Evolutionary conservation across 2,113 vertebrate genomes (phyloP).

Genomic region (Podocnemis expansa): DNA sequence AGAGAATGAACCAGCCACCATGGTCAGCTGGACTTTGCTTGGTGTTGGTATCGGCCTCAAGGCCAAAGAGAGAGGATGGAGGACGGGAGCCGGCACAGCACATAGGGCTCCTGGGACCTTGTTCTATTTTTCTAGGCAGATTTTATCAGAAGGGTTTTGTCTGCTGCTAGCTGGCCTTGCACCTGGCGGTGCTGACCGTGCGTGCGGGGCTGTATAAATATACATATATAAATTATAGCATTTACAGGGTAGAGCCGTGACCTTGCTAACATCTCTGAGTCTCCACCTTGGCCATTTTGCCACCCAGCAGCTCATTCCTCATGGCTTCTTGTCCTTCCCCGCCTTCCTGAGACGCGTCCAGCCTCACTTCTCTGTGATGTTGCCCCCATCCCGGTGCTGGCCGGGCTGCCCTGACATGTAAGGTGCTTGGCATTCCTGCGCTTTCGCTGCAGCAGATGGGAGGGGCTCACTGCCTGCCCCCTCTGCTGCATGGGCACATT

Average conservation of each 20-base stretch:
- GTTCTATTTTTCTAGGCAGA: slow-evolving; percentile 31
- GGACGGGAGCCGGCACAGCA: background rate
- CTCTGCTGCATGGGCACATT: background rate
- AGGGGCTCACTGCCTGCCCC: background rate
- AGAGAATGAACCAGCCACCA: slow-evolving; percentile 67
- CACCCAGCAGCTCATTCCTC: background rate
- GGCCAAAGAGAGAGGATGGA: background rate
- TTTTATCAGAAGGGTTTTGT: slow-evolving; percentile 7
- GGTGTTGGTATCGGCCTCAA: background rate
- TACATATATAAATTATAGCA: slow-evolving; percentile 60
- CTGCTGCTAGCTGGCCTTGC: slow-evolving; percentile 36
- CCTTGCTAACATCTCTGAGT: slow-evolving; percentile 52
- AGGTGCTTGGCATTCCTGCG: background rate
- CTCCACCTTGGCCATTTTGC: slow-evolving; percentile 33
- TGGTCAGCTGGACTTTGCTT: background rate
- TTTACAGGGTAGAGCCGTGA: slow-evolving; percentile 68
- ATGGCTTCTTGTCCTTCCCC: background rate
- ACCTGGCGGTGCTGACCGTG: background rate
- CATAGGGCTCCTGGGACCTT: background rate
- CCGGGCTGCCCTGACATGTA: background rate
- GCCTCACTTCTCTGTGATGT: background rate
- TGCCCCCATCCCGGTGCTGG: background rate
- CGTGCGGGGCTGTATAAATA: background rate
- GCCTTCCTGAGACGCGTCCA: slow-evolving; percentile 23
- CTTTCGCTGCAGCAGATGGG: background rate